phyloP scores from a whole-genome alignment of 1,140 invertebrate species.

The Galleria mellonella region DNA sequence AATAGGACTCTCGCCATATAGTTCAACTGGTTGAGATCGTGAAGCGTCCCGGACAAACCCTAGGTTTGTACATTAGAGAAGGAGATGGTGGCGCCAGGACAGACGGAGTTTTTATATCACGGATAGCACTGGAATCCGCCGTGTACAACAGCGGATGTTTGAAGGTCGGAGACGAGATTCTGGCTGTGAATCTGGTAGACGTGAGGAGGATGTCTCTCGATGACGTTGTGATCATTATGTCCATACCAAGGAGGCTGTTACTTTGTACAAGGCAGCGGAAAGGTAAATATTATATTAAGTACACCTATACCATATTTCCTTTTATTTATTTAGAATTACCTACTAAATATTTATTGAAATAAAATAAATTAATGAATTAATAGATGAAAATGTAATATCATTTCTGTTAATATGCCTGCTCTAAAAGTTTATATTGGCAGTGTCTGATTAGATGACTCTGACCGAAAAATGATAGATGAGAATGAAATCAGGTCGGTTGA shows the following conservation, averaged over 20 bases:
- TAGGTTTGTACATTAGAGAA: conserved; percentile 98
- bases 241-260: conserved; percentile 95
- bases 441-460: too few relatives aligned
- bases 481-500: too few relatives aligned
- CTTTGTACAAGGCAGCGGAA: conserved; percentile 91
- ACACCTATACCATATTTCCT: too few relatives aligned
- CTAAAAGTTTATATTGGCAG: too few relatives aligned
- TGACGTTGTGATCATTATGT: conserved; percentile 99
- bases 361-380: too few relatives aligned
- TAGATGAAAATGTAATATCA: too few relatives aligned
- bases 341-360: too few relatives aligned
- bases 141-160: conserved; percentile 97
- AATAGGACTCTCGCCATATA: conserved; percentile 85
- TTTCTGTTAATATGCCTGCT: too few relatives aligned
- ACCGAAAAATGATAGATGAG: too few relatives aligned
- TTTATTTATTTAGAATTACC: too few relatives aligned
- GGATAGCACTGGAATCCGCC: conserved; percentile 97
- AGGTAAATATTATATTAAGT: conserved; percentile 42
- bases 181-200: conserved; percentile 97
- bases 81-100: conserved; percentile 94
- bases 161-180: conserved; percentile 98
- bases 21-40: conserved; percentile 99
- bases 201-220: conserved; percentile 98
- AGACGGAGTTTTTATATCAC: conserved; percentile 98
- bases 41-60: conserved; percentile 97